Evolutionary conservation across 2,888 invertebrate species (phyloP).

Genomic region (Orthosia incerta): DNA sequence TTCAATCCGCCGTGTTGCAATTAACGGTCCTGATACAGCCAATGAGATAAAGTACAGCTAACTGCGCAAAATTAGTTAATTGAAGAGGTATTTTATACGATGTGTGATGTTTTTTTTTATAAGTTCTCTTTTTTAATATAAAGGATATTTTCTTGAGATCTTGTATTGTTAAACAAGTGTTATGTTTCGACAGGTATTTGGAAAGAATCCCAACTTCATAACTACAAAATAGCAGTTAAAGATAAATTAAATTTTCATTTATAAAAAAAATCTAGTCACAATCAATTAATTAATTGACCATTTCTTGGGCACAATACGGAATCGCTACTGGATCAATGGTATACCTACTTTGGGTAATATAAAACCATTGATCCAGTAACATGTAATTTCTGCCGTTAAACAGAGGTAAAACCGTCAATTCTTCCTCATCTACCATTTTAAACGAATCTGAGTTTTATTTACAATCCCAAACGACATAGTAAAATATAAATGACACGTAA

Average conservation of each 20-base stretch:
- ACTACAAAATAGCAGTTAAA: no score
- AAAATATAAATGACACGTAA: slow-evolving; percentile 45
- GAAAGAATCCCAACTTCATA: not conserved
- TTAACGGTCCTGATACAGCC: slow-evolving; percentile 70
- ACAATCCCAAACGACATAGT: slow-evolving; percentile 29
- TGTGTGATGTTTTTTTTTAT: not conserved
- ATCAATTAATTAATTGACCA: not conserved
- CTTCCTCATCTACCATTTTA: not conserved
- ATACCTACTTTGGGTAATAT: no score
- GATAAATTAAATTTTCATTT: no score
- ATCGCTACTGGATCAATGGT: no score
- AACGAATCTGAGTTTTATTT: slow-evolving; percentile 25
- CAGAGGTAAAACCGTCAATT: not conserved
- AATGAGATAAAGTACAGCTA: slow-evolving; percentile 63
- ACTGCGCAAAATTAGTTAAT: slow-evolving; percentile 61
- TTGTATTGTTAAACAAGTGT: not conserved
- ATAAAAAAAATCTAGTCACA: no score
- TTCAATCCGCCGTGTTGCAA: slow-evolving; percentile 78
- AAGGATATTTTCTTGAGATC: no score
- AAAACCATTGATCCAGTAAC: no score
- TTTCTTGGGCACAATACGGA: not conserved
- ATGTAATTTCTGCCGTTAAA: not conserved
- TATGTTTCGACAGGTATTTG: not conserved
- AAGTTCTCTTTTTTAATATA: no score
- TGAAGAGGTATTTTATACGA: slow-evolving; percentile 43